These are phyloP conservation scores for Cylas formicarius DNA, from an alignment of 1,140 invertebrate species.

Conservation along the genomic window DNA sequence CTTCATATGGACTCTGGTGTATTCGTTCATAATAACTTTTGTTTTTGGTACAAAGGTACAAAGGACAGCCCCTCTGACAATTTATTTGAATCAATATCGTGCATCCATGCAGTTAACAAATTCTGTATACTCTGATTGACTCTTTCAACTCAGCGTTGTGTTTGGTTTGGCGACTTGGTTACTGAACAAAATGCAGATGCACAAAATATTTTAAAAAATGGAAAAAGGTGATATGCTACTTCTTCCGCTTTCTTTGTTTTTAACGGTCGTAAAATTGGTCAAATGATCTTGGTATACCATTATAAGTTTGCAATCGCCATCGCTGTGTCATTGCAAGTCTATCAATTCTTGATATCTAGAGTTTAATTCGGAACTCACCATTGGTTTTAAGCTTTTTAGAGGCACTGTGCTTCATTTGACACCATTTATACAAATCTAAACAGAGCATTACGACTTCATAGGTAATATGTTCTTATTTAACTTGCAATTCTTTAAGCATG, in stretches of 20 bases:
- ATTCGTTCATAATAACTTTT: constrained; percentile 27
- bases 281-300: constrained; percentile 45
- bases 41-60: constrained; percentile 38
- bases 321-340: constrained; percentile 40
- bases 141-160: constrained; percentile 29
- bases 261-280: constrained; percentile 43
- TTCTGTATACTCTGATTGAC: constrained; percentile 39
- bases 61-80: constrained; percentile 34
- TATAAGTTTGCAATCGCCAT: constrained; percentile 39
- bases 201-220: constrained; percentile 35
- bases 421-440: no score
- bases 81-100: constrained; percentile 27
- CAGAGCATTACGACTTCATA: no score
- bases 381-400: no score
- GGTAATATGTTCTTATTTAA: constrained; percentile 22
- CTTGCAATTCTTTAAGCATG: constrained; percentile 27
- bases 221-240: constrained; percentile 25
- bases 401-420: no score
- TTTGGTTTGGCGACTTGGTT: constrained; percentile 30
- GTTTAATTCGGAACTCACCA: no score
- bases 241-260: constrained; percentile 20
- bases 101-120: constrained; percentile 35
- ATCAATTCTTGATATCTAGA: constrained; percentile 46
- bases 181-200: constrained; percentile 30
- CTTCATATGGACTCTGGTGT: constrained; percentile 28